A percentile compares a stretch with the other conserved stretches of the same genome.
These are phyloP conservation scores for Drosophila rellima DNA, from an alignment of 2,888 invertebrate genomes.

Conservation along the genomic window DNA sequence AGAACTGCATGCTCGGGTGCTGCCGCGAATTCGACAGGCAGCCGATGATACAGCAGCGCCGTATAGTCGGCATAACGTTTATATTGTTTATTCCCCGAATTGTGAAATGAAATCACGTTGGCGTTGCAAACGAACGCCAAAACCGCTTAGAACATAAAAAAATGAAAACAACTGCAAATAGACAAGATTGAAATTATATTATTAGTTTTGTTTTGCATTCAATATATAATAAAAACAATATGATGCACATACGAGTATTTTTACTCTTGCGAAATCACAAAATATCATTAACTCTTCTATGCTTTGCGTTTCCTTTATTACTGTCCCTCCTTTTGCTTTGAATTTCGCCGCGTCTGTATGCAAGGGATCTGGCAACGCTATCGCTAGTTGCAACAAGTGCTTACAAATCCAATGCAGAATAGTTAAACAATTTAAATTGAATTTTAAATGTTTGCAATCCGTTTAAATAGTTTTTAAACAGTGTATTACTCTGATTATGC, in stretches of 20 bases:
- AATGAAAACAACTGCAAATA: constrained; percentile 44
- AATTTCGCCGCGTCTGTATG: constrained; percentile 15
- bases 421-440: too few relatives aligned
- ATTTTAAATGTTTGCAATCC: background rate
- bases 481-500: too few relatives aligned
- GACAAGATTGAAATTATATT: constrained; percentile 6
- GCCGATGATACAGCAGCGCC: constrained; percentile 84
- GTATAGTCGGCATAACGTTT: constrained; percentile 82
- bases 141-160: constrained; percentile 51
- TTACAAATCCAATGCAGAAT: background rate
- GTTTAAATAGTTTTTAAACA: too few relatives aligned
- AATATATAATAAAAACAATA: background rate
- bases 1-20: constrained; percentile 83
- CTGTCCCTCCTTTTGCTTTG: constrained; percentile 3
- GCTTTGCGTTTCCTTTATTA: background rate
- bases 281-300: background rate
- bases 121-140: constrained; percentile 74
- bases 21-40: constrained; percentile 83
- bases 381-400: background rate
- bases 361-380: constrained; percentile 35
- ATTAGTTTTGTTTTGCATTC: constrained; percentile 8
- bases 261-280: background rate
- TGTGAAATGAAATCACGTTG: constrained; percentile 46
- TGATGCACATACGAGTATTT: background rate
- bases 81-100: constrained; percentile 63